Base-by-base conservation (phyloP, 2,797 vertebrate species). In the Choloepus didactylus region DNA sequence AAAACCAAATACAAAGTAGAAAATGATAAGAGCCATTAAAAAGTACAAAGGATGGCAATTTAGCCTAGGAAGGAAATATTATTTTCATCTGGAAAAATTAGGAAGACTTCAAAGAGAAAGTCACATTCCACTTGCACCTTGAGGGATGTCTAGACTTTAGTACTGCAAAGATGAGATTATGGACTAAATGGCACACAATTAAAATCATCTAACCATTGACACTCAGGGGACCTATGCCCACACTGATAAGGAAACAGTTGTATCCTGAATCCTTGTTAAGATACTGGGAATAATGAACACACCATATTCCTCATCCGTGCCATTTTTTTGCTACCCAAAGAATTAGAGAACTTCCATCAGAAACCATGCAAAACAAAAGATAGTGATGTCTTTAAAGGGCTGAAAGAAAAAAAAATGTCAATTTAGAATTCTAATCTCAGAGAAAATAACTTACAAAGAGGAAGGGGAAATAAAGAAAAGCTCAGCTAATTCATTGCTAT, bases 361-460 rank as follows among this genome's bases (percentile, higher is more conserved):
- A 95, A 95, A 75, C 19, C 38, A 86, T 31, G 38, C 6, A 86
- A 44, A 9, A 46, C 62, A 93, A 64, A 94, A 94, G 75, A 82
- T 6, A 96, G 35, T 5, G n/a, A 69, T 73, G 44, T 69, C 79
- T 85, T 69, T 54, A 75, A 91, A 85, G 59, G 41, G 38, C 25
- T 66, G 12, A 46, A 72, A 41, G 56, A 16, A 21, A 54, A 84
- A n/a, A 79, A 2, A 27, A 12, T 75, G 5, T 59, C 19, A 66
- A 60, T 81, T 70, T 27, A 70, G n/a, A 84, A 90, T 66, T 93
- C 44, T 56, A 91, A 84, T 75, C 4, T n/a, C 19, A 38, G 41
- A 85, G 25, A 82, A 46, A 59, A 59, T 23, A 67, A 9, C 69
- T 87, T 66, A 81, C 59, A 51, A 79, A 91, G 46, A 89, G 27